Evolutionary conservation across 2,797 vertebrate species (phyloP), one percentile per base, ranked within the genome.

Genomic region (Nothura maculosa): DNA sequence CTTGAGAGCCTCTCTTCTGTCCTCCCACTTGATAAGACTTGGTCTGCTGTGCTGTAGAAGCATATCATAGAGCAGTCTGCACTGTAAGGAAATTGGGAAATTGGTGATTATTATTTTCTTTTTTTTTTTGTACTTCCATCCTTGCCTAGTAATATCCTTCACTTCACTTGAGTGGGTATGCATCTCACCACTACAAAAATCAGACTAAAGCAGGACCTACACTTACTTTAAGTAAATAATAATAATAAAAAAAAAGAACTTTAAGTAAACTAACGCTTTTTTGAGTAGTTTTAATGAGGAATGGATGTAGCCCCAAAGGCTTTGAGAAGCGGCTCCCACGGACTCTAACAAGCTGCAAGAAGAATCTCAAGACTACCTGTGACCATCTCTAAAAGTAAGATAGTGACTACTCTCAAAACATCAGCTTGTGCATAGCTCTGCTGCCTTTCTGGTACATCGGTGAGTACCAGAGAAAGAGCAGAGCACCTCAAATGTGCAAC

Each of bases 401-500:
- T 0, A 0, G 21, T n/a, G 21, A 43, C 30, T 85, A 4, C 6
- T n/a, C 8, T 6, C 28, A 13, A 19, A 78, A 18, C 10, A 48
- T 19, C 9, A 27, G 50, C 10, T 22, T 54, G 7, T 10, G 32
- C 30, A 32, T 42, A 54, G 28, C 6, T 64, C 32, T 16, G 22
- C 20, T 87, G 6, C 10, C 19, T 92, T 5, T 5, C 14, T 36
- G 68, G n/a, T 32, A 81, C 17, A 10, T 11, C 36, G 4, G 11
- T 20, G 13, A 68, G 52, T 30, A 28, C 30, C 52, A 55, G 5
- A 22, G 77, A 4, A 15, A 36, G 19, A 4, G 32, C 47, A 82
- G 27, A 78, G 8, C 19, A 66, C 12, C 5, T 6, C 1, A 0
- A 1, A 16, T 4, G 5, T 58, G 27, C 25, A 68, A 9, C 2